Evolutionary conservation across 2,888 invertebrate genomes (phyloP).

Genomic region (Frankliniella intonsa): DNA sequence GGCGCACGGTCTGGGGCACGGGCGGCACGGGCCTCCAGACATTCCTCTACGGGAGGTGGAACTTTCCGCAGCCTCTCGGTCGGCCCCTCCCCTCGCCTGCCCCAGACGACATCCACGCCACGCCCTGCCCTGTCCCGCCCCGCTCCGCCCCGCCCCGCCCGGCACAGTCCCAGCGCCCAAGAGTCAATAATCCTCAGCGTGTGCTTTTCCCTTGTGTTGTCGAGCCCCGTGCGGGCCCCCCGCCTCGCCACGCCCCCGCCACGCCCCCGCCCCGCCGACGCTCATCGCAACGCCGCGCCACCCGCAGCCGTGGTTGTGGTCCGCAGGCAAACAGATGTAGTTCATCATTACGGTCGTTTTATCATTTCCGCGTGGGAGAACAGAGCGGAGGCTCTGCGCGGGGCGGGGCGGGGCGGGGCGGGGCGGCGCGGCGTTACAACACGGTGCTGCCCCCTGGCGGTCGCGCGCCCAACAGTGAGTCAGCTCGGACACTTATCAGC

Average conservation of each 20-base stretch:
- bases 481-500: neutral
- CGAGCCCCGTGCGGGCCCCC: neutral
- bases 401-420: neutral
- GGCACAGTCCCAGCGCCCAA: neutral
- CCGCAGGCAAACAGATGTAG: neutral
- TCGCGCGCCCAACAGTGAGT: neutral
- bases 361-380: constrained; percentile 16
- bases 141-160: neutral
- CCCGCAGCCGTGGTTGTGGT: neutral
- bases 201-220: neutral
- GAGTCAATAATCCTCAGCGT: neutral
- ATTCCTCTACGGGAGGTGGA: too few relatives aligned
- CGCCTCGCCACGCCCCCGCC: neutral
- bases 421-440: neutral
- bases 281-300: neutral
- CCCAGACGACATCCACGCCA: neutral
- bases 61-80: too few relatives aligned
- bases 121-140: neutral
- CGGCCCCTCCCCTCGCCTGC: too few relatives aligned
- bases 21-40: too few relatives aligned
- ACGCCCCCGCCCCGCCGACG: neutral
- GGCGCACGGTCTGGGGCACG: too few relatives aligned
- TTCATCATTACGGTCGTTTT: constrained; percentile 6
- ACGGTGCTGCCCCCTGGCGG: neutral
- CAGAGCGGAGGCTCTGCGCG: neutral